Percentiles rank a stretch among this genome's conserved stretches.
These are phyloP conservation scores for Temnothorax unifasciatus DNA, from an alignment of 2,888 invertebrate genomes.

Conservation along the genomic window DNA sequence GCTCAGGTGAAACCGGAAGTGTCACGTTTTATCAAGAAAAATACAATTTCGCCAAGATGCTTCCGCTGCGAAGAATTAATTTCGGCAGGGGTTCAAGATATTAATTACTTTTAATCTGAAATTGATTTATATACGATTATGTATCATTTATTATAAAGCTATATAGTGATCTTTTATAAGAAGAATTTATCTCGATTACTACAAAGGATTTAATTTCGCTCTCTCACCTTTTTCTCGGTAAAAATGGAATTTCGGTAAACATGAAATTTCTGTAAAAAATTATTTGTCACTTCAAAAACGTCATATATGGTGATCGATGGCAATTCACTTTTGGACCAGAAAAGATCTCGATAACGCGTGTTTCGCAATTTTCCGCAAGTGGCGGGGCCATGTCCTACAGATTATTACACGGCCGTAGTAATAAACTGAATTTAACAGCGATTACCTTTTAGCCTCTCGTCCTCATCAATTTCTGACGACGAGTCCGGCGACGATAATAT, in stretches of 20 bases:
- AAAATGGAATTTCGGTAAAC: neutral
- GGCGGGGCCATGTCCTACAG: slow-evolving; percentile 7
- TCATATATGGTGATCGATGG: neutral
- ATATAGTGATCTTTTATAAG: neutral
- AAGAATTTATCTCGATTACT: neutral
- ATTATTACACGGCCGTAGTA: slow-evolving; percentile 35
- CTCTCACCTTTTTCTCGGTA: neutral
- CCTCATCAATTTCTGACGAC: slow-evolving; percentile 56
- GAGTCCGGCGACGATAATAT: slow-evolving; percentile 54
- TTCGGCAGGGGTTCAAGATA: neutral
- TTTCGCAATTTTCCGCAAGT: slow-evolving; percentile 29
- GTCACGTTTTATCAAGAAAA: slow-evolving; percentile 69
- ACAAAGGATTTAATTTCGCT: neutral
- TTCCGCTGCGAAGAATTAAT: neutral
- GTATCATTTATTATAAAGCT: neutral
- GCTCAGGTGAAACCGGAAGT: slow-evolving; percentile 79
- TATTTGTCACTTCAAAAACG: neutral
- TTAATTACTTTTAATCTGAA: neutral
- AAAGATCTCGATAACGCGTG: slow-evolving; percentile 45
- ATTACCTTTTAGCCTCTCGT: slow-evolving; percentile 26
- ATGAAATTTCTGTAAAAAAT: neutral
- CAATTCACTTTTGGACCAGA: neutral
- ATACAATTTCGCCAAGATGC: slow-evolving; percentile 31
- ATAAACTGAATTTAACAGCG: slow-evolving; percentile 39
- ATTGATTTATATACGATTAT: neutral